Evolutionary conservation across 1,140 invertebrate genomes (phyloP), one percentile per base, ranked within the genome.

Genomic region (Pogonomyrmex barbatus): DNA sequence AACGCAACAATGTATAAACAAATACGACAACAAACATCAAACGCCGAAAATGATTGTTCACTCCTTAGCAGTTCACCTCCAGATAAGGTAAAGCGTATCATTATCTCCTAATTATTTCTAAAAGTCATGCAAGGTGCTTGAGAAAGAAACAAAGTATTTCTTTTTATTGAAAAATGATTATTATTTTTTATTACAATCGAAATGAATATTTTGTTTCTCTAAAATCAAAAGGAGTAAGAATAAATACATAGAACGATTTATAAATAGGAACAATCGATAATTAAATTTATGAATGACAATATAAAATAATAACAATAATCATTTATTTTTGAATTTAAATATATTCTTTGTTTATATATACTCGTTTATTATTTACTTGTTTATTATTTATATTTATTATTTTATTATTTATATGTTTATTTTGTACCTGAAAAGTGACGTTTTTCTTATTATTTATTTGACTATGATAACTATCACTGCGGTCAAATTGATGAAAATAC

Each of bases 31-130:
- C 45, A 60, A 36, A 42, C 1, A 1, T 36, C 4, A 9, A 3
- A 30, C 30, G 0, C 1, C 0, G 5, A 50, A 12, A 6, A 68
- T 10, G 2, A 0, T 4, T 0, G 0, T 0, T 81, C 4, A 33
- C 8, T 39, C 2, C 2, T 42, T 2, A 67, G 17, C n/a, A 52
- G 4, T 2, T 67, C 58, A 1, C 36, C 33, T 2, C n/a, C 52
- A 5, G 88, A 90, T 42, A 89, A 63, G 88, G 89, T 90, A 77
- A 76, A 47, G 9, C 12, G 2, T 52, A n/a, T 83, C 36, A 24
- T 30, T n/a, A 67, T 10, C 47, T 47, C 4, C 0, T 45, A 60
- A 62, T 60, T 60, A 12, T 2, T 54, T 47, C 42, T 75, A 6
- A 75, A 73, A 73, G 42, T 75, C 8, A 65, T 67, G 42, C 6